Evolutionary conservation across 2,113 vertebrate species (phyloP), one percentile per base, ranked within the genome.

Genomic region (Centrocercus urophasianus): DNA sequence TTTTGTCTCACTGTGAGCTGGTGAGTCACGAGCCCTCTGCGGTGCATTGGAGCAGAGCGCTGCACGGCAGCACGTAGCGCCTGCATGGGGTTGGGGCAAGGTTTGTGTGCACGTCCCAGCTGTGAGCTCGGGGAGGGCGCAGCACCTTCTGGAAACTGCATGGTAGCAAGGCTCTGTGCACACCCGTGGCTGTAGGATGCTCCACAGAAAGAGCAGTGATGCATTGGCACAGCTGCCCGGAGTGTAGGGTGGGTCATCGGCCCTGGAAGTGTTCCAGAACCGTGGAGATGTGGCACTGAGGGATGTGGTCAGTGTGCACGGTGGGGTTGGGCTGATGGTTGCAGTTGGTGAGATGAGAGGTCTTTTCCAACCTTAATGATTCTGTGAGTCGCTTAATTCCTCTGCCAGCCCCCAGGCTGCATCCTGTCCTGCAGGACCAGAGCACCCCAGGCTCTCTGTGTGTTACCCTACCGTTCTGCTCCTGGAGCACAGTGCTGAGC

Each of bases 391-490:
- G 2, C 69, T 93, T 81, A 24, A 69, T 75, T 84, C 79, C 28
- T 52, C 42, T 30, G 40, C 32, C 22, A 2, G 6, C 56, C 89
- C 64, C 54, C 74, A 40, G 40, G 65, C 61, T 60, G 86, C 36
- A 1, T n/a, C 81, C 65, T 3, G 0, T 48, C 52, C 73, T 3
- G 0, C 1, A 1, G 60, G 28, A 28, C 67, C 13, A 10, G 47
- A 0, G 1, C 0, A 2, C 45, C 63, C 47, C 0, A 3, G 67
- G 56, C 30, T 59, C 34, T 64, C 38, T 0, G 0, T 3, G 4
- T 2, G 1, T 24, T 10, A 18, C 11, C 19, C 43, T 22, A 5
- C 28, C 34, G 28, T 24, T 19, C 22, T 27, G 17, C 45, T 84
- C 56, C 40, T 4, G 22, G 15, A 24, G 63, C 11, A 52, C 25